Conservation (phyloP, 2,888 invertebrate species). For the Eurytoma adleriae region DNA sequence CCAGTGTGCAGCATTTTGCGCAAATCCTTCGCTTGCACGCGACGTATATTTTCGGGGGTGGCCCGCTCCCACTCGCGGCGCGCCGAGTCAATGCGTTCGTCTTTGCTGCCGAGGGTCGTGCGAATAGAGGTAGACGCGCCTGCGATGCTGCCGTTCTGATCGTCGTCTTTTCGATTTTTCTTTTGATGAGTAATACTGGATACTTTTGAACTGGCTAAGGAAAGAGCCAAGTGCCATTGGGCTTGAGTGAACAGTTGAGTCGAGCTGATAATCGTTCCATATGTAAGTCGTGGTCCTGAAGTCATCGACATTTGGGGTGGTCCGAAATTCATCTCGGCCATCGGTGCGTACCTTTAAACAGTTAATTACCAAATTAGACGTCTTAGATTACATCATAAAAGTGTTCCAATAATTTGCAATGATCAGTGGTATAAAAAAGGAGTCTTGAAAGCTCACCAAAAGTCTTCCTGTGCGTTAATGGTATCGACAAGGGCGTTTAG, state of each 20-base stretch:
- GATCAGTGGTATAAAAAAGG: too few species aligned
- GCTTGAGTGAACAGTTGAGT: slow-evolving; percentile 74
- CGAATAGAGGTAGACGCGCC: background rate
- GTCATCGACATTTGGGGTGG: slow-evolving; percentile 74
- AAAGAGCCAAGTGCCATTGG: slow-evolving; percentile 66
- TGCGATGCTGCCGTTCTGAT: background rate
- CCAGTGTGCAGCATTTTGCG: slow-evolving; percentile 67
- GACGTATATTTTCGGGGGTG: slow-evolving; percentile 69
- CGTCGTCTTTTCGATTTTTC: slow-evolving; percentile 13
- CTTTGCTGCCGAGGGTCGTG: slow-evolving; percentile 31
- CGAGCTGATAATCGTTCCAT: slow-evolving; percentile 72
- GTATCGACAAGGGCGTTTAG: slow-evolving; percentile 72
- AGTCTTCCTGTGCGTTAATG: slow-evolving; percentile 71
- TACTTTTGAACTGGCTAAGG: slow-evolving; percentile 24
- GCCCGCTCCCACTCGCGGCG: slow-evolving; percentile 73
- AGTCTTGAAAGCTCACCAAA: slow-evolving; percentile 63
- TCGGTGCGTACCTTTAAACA: slow-evolving; percentile 66
- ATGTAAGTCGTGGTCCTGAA: slow-evolving; percentile 71
- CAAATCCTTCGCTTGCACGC: slow-evolving; percentile 70
- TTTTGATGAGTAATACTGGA: background rate
- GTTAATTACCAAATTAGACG: too few species aligned
- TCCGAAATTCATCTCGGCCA: slow-evolving; percentile 74
- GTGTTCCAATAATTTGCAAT: too few species aligned
- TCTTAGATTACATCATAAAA: too few species aligned
- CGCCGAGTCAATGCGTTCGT: slow-evolving; percentile 70